phyloP scores from a whole-genome alignment of 2,888 invertebrate genomes.

The Siphonodentalium dalli region DNA sequence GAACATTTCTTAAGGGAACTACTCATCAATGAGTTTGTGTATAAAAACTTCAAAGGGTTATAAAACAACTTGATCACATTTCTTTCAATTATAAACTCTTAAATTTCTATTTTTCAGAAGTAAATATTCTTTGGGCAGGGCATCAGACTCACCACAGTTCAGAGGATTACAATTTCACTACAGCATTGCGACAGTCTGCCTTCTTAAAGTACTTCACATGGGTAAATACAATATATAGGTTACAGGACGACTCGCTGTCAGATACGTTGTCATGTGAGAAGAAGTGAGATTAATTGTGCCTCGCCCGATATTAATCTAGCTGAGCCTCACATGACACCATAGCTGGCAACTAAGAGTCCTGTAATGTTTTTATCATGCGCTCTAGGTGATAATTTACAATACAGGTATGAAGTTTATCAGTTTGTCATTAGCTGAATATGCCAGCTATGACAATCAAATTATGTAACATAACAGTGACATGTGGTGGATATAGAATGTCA shows the following conservation, averaged over 20 bases:
- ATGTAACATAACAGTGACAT: no score
- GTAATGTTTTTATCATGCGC: no score
- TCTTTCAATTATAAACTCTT: neutral
- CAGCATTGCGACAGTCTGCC: constrained; percentile 62
- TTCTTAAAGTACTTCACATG: constrained; percentile 47
- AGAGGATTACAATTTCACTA: constrained; percentile 63
- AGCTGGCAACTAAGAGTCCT: neutral
- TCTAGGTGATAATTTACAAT: no score
- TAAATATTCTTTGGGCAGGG: constrained; percentile 63
- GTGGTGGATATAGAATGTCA: no score
- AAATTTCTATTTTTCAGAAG: constrained; percentile 43
- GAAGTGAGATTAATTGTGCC: neutral
- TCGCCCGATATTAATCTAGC: neutral
- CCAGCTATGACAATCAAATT: no score
- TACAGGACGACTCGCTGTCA: neutral
- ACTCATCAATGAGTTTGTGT: no score
- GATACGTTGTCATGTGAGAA: neutral
- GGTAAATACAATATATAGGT: constrained; percentile 56
- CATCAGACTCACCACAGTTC: constrained; percentile 65
- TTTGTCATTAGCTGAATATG: no score
- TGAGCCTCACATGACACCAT: neutral
- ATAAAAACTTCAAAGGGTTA: no score
- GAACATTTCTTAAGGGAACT: no score
- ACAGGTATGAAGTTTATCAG: no score
- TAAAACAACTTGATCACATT: no score